Conservation (phyloP, 2,797 vertebrate species). For the Scyliorhinus canicula region DNA sequence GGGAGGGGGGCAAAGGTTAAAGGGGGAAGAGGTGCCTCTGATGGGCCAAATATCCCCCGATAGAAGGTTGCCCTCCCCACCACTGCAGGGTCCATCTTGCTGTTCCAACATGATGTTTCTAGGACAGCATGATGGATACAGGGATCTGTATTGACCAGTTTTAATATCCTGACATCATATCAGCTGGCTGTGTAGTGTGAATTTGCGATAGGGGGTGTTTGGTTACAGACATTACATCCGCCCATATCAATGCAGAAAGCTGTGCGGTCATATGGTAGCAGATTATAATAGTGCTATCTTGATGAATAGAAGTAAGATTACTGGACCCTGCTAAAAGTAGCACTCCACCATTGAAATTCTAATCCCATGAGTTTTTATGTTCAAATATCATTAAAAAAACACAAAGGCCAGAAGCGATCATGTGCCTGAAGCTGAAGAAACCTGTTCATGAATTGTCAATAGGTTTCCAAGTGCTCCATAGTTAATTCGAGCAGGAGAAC, state of each 20-base stretch:
- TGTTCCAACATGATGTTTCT: neutral
- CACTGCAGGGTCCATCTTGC: neutral
- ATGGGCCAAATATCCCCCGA: neutral
- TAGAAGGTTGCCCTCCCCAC: neutral
- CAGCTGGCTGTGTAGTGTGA: neutral
- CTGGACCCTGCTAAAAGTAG: neutral
- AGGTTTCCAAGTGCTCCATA: neutral
- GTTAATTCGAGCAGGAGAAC: neutral
- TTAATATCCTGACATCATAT: neutral
- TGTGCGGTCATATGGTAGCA: neutral
- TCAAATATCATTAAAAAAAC: neutral
- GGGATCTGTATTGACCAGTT: neutral
- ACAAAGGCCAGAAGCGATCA: neutral
- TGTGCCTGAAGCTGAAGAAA: neutral
- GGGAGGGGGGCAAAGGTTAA: too few relatives aligned
- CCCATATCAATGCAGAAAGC: neutral
- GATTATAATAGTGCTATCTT: neutral
- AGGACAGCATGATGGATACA: neutral
- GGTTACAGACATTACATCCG: neutral
- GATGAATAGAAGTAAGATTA: neutral
- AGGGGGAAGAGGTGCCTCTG: neutral
- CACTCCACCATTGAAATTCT: neutral
- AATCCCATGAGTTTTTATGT: too few relatives aligned
- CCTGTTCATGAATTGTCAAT: neutral
- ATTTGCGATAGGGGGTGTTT: neutral